These are phyloP conservation scores for Toxotes jaculatrix DNA, from an alignment of 2,113 vertebrate genomes.

Conservation along the genomic window DNA sequence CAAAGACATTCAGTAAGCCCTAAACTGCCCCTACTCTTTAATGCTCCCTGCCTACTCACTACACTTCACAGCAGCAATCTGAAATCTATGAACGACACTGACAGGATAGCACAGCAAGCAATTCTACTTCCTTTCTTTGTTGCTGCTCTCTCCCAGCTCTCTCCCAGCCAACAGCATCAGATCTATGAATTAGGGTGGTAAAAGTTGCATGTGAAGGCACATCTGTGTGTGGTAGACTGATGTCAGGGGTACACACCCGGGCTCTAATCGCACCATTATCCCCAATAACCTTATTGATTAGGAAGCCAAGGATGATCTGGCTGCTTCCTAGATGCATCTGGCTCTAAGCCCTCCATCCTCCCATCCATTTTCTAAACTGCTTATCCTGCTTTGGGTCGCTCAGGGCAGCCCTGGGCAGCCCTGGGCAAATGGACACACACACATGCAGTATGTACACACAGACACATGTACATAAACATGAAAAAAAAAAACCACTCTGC, in stretches of 20 bases:
- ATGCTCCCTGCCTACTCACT: constrained; percentile 26
- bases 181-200: constrained; percentile 30
- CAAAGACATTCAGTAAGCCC: neutral
- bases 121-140: constrained; percentile 8
- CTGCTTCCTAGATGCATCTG: constrained; percentile 40
- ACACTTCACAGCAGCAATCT: constrained; percentile 18
- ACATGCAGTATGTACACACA: constrained; percentile 10
- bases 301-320: constrained; percentile 33
- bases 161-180: constrained; percentile 7
- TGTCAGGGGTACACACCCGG: constrained; percentile 5
- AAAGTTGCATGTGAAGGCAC: constrained; percentile 19
- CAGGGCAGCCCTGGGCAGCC: constrained; percentile 33
- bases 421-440: constrained; percentile 17
- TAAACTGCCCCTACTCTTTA: constrained; percentile 14
- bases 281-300: constrained; percentile 62
- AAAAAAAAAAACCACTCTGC: neutral
- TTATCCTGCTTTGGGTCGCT: constrained; percentile 44
- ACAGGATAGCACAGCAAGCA: constrained; percentile 5
- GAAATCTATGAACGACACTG: constrained; percentile 12
- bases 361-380: constrained; percentile 66
- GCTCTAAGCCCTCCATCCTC: constrained; percentile 30
- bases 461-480: constrained; percentile 14
- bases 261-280: constrained; percentile 55
- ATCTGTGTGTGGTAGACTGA: constrained; percentile 18
- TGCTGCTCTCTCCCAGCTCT: constrained; percentile 14